phyloP scores from a whole-genome alignment of 1,140 invertebrate genomes.

The Oncopodura yosiiana region DNA sequence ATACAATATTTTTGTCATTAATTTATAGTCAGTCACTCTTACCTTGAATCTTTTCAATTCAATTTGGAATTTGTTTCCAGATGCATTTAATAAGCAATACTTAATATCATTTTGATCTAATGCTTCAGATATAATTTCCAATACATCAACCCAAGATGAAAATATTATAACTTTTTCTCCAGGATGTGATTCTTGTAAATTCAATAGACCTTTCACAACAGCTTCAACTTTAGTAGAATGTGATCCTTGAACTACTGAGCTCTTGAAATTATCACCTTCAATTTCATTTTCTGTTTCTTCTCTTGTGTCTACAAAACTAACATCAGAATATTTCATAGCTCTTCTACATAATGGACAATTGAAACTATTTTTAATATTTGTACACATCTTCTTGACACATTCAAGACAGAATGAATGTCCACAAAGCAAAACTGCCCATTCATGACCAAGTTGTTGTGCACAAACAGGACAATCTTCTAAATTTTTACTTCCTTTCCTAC shows the following conservation, averaged over 20 bases:
- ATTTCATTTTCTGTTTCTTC: slow-evolving; percentile 8
- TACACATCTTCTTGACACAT: slow-evolving; percentile 44
- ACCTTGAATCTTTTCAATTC: slow-evolving; percentile 51
- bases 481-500: slow-evolving; percentile 41
- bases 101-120: slow-evolving; percentile 52
- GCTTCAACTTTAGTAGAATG: slow-evolving; percentile 63
- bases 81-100: slow-evolving; percentile 38
- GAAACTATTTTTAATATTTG: slow-evolving; percentile 20
- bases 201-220: slow-evolving; percentile 51
- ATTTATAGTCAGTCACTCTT: slow-evolving; percentile 12
- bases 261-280: not conserved
- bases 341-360: slow-evolving; percentile 59
- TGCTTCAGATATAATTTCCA: slow-evolving; percentile 52
- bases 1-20: not conserved
- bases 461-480: slow-evolving; percentile 64
- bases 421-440: slow-evolving; percentile 59
- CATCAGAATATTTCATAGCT: slow-evolving; percentile 44
- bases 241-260: slow-evolving; percentile 41
- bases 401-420: slow-evolving; percentile 58
- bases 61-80: slow-evolving; percentile 43
- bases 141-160: slow-evolving; percentile 56
- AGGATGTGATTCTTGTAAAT: slow-evolving; percentile 48
- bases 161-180: slow-evolving; percentile 61
- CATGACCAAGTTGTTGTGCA: slow-evolving; percentile 45
- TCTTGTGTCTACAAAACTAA: slow-evolving; percentile 51